These are phyloP conservation scores for Junonia oenone DNA, from an alignment of 2,888 invertebrate genomes.

Conservation along the genomic window DNA sequence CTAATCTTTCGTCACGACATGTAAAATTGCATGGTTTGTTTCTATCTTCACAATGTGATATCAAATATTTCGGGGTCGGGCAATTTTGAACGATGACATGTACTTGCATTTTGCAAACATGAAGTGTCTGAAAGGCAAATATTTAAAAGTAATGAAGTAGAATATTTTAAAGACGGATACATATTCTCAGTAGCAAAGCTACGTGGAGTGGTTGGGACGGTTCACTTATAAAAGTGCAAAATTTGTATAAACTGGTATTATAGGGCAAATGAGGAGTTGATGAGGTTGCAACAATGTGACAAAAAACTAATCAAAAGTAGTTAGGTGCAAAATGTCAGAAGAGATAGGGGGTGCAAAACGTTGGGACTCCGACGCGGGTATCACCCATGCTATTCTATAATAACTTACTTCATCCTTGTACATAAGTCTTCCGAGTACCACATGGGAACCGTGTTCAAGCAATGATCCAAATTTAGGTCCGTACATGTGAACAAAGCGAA, in stretches of 20 bases:
- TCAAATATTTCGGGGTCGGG: slow-evolving; percentile 52
- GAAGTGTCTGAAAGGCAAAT: slow-evolving; percentile 51
- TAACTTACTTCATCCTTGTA: slow-evolving; percentile 50
- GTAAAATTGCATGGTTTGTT: slow-evolving; percentile 56
- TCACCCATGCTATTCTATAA: slow-evolving; percentile 2
- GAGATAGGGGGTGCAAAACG: too few species aligned
- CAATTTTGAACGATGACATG: slow-evolving; percentile 64
- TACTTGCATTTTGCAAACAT: slow-evolving; percentile 65
- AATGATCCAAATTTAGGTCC: slow-evolving; percentile 64
- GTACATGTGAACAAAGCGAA: slow-evolving; percentile 52
- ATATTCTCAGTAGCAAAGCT: too few species aligned
- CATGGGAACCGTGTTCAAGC: slow-evolving; percentile 58
- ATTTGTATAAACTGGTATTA: too few species aligned
- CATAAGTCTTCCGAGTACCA: slow-evolving; percentile 54
- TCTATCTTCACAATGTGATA: slow-evolving; percentile 47
- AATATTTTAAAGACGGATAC: slow-evolving; percentile 1
- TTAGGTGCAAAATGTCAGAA: too few species aligned
- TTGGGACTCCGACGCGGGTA: too few species aligned
- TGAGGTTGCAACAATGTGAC: too few species aligned
- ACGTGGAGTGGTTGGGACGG: too few species aligned
- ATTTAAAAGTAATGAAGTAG: not conserved
- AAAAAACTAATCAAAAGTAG: too few species aligned
- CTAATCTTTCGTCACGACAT: slow-evolving; percentile 49
- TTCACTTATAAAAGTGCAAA: too few species aligned
- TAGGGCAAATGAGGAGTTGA: too few species aligned